Percentiles rank a stretch among this genome's conserved stretches.
Evolutionary conservation across 2,797 vertebrate genomes (phyloP).

Genomic region (Garrulus glandarius): DNA sequence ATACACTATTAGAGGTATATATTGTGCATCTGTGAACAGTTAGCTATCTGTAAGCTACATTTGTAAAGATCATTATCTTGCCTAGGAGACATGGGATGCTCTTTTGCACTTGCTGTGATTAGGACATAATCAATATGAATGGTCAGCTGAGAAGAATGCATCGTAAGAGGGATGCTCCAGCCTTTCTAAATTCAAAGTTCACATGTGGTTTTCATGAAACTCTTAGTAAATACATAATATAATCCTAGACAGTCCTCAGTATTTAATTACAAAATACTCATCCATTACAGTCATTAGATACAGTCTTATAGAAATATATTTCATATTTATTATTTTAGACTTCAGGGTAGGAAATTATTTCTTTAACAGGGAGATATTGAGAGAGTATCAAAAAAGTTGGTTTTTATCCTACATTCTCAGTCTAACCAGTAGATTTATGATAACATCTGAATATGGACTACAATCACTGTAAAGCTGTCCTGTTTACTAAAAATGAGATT

Average conservation of each 20-base stretch:
- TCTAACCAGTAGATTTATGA: slow-evolving; percentile 19
- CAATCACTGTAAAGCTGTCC: not conserved
- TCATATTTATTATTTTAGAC: not conserved
- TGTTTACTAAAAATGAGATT: not conserved
- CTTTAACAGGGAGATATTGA: not conserved
- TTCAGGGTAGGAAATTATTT: not conserved
- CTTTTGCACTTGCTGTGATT: not conserved
- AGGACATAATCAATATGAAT: not conserved
- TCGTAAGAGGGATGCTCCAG: not conserved
- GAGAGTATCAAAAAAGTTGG: not conserved
- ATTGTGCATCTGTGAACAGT: not conserved
- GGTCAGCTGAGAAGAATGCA: not conserved
- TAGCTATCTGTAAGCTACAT: not conserved
- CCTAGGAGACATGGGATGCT: not conserved
- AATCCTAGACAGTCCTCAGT: not conserved
- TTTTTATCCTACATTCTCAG: not conserved
- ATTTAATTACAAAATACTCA: not conserved
- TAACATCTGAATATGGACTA: slow-evolving; percentile 9
- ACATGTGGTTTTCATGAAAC: not conserved
- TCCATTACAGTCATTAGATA: not conserved
- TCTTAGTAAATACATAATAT: not conserved
- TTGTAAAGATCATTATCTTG: not conserved
- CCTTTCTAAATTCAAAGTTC: not conserved
- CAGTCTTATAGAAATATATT: not conserved
- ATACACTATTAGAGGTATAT: not conserved